Percentiles rank a stretch among this genome's conserved stretches.
These are phyloP conservation scores for Chiloscyllium punctatum DNA, from an alignment of 2,797 vertebrate species.

Conservation along the genomic window DNA sequence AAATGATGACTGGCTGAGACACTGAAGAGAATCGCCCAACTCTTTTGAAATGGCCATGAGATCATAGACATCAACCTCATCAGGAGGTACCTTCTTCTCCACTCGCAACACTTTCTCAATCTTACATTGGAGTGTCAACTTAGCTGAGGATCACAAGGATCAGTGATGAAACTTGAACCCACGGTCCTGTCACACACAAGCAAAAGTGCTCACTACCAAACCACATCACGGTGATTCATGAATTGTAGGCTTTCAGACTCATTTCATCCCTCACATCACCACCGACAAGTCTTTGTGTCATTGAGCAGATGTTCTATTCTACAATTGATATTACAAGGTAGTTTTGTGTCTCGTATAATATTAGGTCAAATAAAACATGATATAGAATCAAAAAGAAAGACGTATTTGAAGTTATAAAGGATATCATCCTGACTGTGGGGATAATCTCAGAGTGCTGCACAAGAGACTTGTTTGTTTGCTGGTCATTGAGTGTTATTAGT, in stretches of 20 bases:
- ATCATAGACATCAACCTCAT: not conserved
- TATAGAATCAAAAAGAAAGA: not conserved
- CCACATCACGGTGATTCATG: not conserved
- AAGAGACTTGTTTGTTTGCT: not conserved
- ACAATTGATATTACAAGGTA: not conserved
- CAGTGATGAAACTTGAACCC: not conserved
- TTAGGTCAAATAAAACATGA: not conserved
- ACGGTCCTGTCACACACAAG: not conserved
- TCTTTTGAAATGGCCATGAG: not conserved
- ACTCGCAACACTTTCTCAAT: not conserved
- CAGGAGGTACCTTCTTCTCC: not conserved
- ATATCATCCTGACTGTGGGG: not conserved
- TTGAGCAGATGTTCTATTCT: not conserved
- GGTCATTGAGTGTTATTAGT: not conserved
- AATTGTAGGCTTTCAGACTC: not conserved
- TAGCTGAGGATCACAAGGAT: not conserved
- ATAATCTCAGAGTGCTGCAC: not conserved
- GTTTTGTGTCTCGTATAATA: not conserved
- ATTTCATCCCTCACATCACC: not conserved
- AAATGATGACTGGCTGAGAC: not conserved
- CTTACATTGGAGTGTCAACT: not conserved
- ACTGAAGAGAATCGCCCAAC: not conserved
- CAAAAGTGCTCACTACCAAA: not conserved
- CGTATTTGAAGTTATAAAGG: not conserved
- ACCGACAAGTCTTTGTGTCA: not conserved